Base-by-base conservation (phyloP, 2,888 invertebrate species). In the Calephelis perditalis region DNA sequence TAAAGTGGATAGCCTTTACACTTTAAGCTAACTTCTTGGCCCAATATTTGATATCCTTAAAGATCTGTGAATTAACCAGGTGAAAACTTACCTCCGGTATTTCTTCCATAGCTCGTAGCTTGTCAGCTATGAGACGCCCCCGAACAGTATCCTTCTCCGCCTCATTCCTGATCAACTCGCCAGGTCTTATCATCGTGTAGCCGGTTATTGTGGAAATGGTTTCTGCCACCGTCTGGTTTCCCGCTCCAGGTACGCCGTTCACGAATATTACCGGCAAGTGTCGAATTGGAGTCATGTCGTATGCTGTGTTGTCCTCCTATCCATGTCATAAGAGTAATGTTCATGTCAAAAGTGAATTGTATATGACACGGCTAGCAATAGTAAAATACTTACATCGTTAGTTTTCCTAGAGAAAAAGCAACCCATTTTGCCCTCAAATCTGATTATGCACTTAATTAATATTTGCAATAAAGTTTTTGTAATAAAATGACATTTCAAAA, bases 201-300 rank as follows among this genome's bases (percentile, higher is more conserved):
- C 90, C 91, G 2, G 91, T 91, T 63, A 90, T 86, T 65, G 71
- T 78, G 47, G 89, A 82, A 58, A 91, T 87, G 46, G 89, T 84
- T 69, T 88, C 82, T 5, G 91, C 85, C 2, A 88, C 90, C 0
- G 89, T 90, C 71, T 87, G 88, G 71, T 87, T 90, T 7, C 91
- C 91, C 0, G 91, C 90, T 1, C 91, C 91, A 0, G 91, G 91
- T 0, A 91, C 89, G 0, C 91, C 91, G 67, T 88, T 89, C 64
- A 91, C 90, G 70, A 91, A 91, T 64, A 91, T 86, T 9, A 91
- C 89, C 1, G 91, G 90, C 47, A 86, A 71, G 64, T 90, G 81
- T 37, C 80, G 76, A 62, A 91, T 86, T 0, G 89, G 87, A 1
- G 83, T 68, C 91, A 91, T 91, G 66, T 91, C 91, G 73, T 90